phyloP scores from a whole-genome alignment of 2,113 vertebrate species.

The Podocnemis expansa region DNA sequence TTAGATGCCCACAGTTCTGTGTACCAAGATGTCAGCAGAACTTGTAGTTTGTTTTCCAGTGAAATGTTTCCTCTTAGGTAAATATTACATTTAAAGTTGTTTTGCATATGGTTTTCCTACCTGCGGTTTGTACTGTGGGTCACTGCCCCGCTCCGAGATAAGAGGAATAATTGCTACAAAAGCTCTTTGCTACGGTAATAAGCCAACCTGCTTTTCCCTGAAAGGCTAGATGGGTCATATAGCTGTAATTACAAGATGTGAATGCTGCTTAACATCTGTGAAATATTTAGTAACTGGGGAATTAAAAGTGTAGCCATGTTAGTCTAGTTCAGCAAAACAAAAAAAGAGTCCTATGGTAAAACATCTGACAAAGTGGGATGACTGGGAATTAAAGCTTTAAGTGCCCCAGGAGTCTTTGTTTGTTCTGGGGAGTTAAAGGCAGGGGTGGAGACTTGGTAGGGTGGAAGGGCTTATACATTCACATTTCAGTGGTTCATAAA shows the following conservation, averaged over 20 bases:
- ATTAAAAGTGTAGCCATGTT: too few species aligned
- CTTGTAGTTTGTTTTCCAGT: slow-evolving; percentile 68
- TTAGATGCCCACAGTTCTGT: slow-evolving; percentile 49
- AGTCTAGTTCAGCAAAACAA: too few species aligned
- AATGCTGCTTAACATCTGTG: neutral
- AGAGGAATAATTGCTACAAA: slow-evolving; percentile 45
- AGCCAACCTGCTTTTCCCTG: neutral
- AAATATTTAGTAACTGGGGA: slow-evolving; percentile 2
- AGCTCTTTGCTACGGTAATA: slow-evolving; percentile 34
- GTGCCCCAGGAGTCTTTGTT: too few species aligned
- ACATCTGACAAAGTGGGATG: too few species aligned
- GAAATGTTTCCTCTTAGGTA: slow-evolving; percentile 66
- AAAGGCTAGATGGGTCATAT: neutral
- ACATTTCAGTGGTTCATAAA: slow-evolving; percentile 23
- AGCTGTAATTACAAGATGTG: neutral
- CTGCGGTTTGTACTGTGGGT: slow-evolving; percentile 57
- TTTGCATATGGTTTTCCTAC: slow-evolving; percentile 63
- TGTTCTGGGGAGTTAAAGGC: slow-evolving; percentile 13
- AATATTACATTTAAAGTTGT: slow-evolving; percentile 68
- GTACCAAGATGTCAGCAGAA: slow-evolving; percentile 59
- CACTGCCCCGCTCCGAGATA: slow-evolving; percentile 54
- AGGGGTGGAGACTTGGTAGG: accelerated
- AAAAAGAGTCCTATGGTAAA: too few species aligned
- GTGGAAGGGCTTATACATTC: slow-evolving; percentile 25
- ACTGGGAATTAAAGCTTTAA: too few species aligned